phyloP scores from a whole-genome alignment of 2,888 invertebrate genomes.

The Cactoblastis cactorum region DNA sequence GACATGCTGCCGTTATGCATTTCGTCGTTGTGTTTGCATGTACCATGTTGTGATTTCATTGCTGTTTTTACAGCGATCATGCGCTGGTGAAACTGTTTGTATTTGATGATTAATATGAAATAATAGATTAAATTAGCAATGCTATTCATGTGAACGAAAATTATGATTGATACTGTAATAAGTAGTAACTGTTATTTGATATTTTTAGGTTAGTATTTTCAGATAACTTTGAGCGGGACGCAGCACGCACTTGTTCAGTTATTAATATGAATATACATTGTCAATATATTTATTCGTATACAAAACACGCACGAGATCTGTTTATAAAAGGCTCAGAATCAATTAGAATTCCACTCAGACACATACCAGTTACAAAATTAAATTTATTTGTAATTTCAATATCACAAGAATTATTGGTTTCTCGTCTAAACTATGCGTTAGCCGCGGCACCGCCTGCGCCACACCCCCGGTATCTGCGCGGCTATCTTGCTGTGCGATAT shows the following conservation, averaged over 20 bases:
- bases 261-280: no score
- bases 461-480: constrained; percentile 57
- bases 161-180: no score
- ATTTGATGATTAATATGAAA: no score
- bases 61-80: background rate
- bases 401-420: constrained; percentile 45
- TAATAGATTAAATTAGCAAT: no score
- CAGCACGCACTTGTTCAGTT: no score
- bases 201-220: no score
- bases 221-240: no score
- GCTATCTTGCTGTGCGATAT: constrained; percentile 52
- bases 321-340: constrained; percentile 2
- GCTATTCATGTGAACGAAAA: no score
- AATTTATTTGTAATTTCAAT: constrained; percentile 22
- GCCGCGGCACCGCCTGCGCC: constrained; percentile 56
- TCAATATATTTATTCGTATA: no score
- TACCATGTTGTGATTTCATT: background rate
- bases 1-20: constrained; percentile 13
- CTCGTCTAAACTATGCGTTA: constrained; percentile 45
- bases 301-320: background rate
- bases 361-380: constrained; percentile 8
- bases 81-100: no score
- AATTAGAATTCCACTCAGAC: constrained; percentile 13
- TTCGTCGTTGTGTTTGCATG: background rate
- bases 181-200: no score